Conservation (phyloP, 2,888 invertebrate genomes). For the Argyra leucocephala region DNA sequence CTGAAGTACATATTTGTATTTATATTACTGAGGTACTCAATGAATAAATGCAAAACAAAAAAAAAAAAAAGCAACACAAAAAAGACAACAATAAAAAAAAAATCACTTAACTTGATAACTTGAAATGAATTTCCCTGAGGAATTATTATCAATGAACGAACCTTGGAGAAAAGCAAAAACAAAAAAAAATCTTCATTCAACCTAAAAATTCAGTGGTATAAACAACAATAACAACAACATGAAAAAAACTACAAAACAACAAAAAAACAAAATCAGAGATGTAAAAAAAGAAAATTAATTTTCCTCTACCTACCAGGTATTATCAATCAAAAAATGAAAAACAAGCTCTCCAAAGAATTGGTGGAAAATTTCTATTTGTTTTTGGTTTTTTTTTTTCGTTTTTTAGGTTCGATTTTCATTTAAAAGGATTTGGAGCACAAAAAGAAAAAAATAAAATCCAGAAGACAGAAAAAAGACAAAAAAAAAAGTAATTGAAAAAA, state of each 20-base stretch:
- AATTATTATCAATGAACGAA: conserved; percentile 2
- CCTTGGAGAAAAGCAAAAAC: background rate
- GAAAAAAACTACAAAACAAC: background rate
- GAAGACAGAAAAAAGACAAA: too few species aligned
- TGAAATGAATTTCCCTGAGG: background rate
- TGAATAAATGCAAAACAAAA: too few species aligned
- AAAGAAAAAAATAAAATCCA: too few species aligned
- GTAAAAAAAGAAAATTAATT: background rate
- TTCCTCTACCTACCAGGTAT: background rate
- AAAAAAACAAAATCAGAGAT: background rate
- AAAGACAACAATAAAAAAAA: too few species aligned
- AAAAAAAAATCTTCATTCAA: background rate
- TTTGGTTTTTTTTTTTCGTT: too few species aligned
- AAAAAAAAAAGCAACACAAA: too few species aligned
- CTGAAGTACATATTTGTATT: too few species aligned
- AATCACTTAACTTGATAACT: too few species aligned
- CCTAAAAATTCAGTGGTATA: background rate
- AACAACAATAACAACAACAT: background rate
- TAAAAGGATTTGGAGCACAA: background rate
- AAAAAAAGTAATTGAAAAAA: too few species aligned
- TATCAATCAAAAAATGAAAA: conserved; percentile 1
- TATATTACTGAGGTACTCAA: too few species aligned
- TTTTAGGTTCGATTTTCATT: background rate
- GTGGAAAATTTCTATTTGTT: background rate
- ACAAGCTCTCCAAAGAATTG: background rate